phyloP scores from a whole-genome alignment of 2,888 invertebrate species.

The Cosmorhoe ocellata region DNA sequence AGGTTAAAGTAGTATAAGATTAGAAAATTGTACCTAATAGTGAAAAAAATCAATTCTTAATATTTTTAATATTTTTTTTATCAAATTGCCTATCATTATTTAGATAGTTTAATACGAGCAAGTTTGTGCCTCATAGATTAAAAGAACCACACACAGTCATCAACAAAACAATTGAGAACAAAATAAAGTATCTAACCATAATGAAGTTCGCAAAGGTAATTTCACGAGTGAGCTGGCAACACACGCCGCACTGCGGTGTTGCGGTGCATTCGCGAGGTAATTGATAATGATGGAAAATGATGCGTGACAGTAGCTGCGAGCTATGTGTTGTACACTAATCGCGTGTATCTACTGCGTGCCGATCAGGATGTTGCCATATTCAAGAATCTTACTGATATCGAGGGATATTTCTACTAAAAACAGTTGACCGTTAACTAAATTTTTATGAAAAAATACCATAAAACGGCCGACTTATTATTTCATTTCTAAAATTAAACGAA shows the following conservation, averaged over 20 bases:
- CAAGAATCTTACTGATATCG: conserved; percentile 19
- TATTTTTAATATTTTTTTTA: no score
- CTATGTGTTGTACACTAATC: conserved; percentile 62
- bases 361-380: conserved; percentile 44
- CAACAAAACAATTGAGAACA: conserved; percentile 18
- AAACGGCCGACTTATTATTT: no score
- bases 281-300: conserved; percentile 79
- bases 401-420: neutral
- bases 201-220: conserved; percentile 25
- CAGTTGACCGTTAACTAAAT: neutral
- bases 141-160: conserved; percentile 14
- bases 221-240: conserved; percentile 49
- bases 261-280: conserved; percentile 63
- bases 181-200: conserved; percentile 12
- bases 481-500: no score
- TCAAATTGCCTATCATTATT: no score
- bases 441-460: no score
- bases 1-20: no score
- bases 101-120: no score
- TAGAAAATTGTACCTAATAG: no score
- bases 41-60: no score
- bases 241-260: conserved; percentile 46
- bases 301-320: conserved; percentile 77
- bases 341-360: conserved; percentile 46
- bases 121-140: neutral